phyloP scores from a whole-genome alignment of 2,888 invertebrate genomes.

The Oligia fasciuncula region DNA sequence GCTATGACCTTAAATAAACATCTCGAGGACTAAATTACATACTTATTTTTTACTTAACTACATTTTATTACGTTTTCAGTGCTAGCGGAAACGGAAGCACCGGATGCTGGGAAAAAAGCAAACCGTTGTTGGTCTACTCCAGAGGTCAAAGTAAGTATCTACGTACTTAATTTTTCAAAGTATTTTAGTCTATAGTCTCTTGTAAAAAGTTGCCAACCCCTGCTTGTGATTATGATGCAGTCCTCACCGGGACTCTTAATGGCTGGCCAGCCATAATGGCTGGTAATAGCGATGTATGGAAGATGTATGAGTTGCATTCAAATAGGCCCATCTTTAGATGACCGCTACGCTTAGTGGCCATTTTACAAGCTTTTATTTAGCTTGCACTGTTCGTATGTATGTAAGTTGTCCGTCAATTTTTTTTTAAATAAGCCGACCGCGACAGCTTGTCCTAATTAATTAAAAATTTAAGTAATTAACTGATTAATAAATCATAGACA shows the following conservation, averaged over 20 bases:
- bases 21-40: not conserved
- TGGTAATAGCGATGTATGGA: not conserved
- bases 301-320: not conserved
- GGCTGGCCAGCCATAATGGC: not conserved
- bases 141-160: not conserved
- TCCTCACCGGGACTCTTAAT: too few relatives aligned
- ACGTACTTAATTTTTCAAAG: not conserved
- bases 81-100: not conserved
- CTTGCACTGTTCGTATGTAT: too few relatives aligned
- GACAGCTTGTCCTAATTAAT: not conserved
- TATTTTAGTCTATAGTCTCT: too few relatives aligned
- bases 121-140: fast-evolving
- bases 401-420: too few relatives aligned
- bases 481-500: not conserved
- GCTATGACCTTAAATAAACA: not conserved
- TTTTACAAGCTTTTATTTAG: not conserved
- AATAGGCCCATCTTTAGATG: not conserved
- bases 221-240: not conserved
- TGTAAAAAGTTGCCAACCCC: not conserved
- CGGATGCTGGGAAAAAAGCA: fast-evolving
- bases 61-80: constrained; percentile 20
- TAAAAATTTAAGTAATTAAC: not conserved
- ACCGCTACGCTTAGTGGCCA: not conserved
- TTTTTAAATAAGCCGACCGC: not conserved
- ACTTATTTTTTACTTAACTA: not conserved